Evolutionary conservation across 2,113 vertebrate genomes (phyloP).

Genomic region (Prionailurus bengalensis): DNA sequence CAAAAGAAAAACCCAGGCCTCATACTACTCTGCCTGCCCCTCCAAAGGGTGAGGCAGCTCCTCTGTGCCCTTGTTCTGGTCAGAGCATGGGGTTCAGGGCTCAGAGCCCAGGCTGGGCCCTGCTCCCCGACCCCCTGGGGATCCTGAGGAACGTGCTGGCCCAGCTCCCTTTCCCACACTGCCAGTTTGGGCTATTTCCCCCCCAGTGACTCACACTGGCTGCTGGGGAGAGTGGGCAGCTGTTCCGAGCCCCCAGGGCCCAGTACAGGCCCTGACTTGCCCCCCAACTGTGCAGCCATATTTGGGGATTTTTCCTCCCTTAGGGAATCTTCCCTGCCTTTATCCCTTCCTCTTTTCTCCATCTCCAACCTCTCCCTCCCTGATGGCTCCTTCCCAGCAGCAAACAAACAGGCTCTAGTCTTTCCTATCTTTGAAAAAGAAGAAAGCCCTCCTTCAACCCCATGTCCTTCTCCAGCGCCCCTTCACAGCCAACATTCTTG

Average conservation of each 20-base stretch:
- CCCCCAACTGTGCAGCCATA: neutral
- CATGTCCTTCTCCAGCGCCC: neutral
- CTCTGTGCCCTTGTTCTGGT: neutral
- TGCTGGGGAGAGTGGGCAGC: conserved; percentile 58
- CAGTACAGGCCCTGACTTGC: conserved; percentile 60
- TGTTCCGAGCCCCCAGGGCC: conserved; percentile 59
- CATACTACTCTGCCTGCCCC: neutral
- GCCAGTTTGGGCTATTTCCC: conserved; percentile 64
- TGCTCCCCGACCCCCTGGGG: neutral
- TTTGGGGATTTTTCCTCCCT: conserved; percentile 35
- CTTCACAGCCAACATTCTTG: conserved; percentile 53
- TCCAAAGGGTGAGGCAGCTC: neutral
- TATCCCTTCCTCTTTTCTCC: neutral
- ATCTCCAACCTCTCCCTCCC: conserved; percentile 38
- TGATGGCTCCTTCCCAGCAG: conserved; percentile 21
- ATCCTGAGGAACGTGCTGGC: conserved; percentile 50
- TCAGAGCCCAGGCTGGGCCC: conserved; percentile 42
- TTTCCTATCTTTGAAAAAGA: conserved; percentile 62
- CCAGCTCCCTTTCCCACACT: conserved; percentile 36
- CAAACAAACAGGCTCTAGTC: conserved; percentile 56
- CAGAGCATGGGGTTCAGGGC: neutral
- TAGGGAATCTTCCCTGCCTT: neutral
- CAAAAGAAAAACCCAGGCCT: conserved; percentile 19
- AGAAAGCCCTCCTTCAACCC: conserved; percentile 39
- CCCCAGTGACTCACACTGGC: conserved; percentile 69